These are phyloP conservation scores for Tetragonula clypearis DNA, from an alignment of 1,140 invertebrate genomes.

Conservation along the genomic window DNA sequence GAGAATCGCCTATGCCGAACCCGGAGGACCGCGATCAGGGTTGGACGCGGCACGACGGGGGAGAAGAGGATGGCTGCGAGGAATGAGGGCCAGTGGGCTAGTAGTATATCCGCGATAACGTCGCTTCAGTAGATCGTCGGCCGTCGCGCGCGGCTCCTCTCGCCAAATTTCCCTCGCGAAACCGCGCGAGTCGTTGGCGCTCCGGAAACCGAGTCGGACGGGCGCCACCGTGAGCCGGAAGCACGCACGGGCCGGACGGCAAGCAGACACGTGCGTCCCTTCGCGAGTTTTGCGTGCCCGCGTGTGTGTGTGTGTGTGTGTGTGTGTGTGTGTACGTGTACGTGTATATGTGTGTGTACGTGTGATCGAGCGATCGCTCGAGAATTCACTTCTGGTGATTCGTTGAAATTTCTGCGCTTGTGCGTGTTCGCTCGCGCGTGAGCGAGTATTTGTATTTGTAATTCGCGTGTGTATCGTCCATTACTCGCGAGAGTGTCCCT, in stretches of 20 bases:
- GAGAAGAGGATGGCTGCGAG: slow-evolving; percentile 27
- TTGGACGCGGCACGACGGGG: slow-evolving; percentile 4
- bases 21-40: not conserved
- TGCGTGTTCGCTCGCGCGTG: not conserved
- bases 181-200: not conserved
- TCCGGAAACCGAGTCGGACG: not conserved
- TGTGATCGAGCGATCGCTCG: not conserved
- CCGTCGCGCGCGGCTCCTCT: slow-evolving; percentile 45
- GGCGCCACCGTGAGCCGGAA: not conserved
- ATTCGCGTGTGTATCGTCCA: too few species aligned
- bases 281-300: too few species aligned
- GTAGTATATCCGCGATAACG: slow-evolving; percentile 61
- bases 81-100: slow-evolving; percentile 65
- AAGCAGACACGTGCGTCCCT: not conserved
- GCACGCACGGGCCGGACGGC: not conserved
- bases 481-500: too few species aligned
- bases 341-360: not conserved
- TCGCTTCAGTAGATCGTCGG: slow-evolving; percentile 57
- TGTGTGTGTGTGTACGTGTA: not conserved
- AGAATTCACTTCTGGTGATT: too few species aligned
- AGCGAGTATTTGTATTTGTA: too few species aligned
- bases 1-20: not conserved
- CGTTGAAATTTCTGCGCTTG: too few species aligned
- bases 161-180: slow-evolving; percentile 25
- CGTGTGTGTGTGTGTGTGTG: not conserved